phyloP scores from a whole-genome alignment of 1,140 invertebrate genomes.

The Mya arenaria region DNA sequence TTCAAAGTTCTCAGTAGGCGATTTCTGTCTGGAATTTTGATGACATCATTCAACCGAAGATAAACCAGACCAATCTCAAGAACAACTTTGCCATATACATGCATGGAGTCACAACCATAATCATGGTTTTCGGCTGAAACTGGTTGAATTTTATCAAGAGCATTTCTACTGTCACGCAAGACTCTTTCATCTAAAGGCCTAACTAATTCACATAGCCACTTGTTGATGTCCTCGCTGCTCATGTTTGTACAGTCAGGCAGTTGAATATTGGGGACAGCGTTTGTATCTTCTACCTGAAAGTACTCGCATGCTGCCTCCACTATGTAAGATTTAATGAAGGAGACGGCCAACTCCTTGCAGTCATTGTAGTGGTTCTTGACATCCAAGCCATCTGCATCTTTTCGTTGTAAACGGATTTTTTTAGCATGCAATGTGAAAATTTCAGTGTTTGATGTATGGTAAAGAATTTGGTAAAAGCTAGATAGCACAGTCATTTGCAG shows the following conservation, averaged over 20 bases:
- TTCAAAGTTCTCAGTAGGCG: not conserved
- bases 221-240: constrained; percentile 22
- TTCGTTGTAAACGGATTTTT: not conserved
- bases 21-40: not conserved
- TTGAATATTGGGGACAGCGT: not conserved
- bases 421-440: not conserved
- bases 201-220: not conserved
- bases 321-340: not conserved
- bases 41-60: not conserved
- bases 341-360: constrained; percentile 5
- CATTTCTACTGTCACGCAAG: not conserved
- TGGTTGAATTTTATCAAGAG: not conserved
- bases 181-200: not conserved
- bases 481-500: not conserved
- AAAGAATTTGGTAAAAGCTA: not conserved
- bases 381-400: not conserved
- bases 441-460: not conserved
- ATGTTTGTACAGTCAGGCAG: not conserved
- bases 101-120: no score
- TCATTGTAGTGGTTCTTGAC: not conserved
- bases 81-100: not conserved
- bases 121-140: not conserved
- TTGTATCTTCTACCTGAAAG: not conserved
- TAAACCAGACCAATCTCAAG: not conserved
- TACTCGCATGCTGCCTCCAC: not conserved